Evolutionary conservation across 2,797 vertebrate species (phyloP).

Genomic region (Megaceryle alcyon): DNA sequence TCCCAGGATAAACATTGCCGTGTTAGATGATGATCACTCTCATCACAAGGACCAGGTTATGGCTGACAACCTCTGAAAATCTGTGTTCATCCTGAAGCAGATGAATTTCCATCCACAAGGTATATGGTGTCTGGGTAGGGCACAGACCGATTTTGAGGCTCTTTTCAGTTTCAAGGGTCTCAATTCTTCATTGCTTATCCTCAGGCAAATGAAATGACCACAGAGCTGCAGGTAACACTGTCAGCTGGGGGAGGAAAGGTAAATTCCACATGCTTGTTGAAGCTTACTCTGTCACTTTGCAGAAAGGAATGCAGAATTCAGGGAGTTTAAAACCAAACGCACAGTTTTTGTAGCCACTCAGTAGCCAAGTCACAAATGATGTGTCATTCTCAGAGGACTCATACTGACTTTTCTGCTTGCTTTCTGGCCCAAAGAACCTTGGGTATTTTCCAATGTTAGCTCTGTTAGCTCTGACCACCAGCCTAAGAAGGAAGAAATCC

Average conservation of each 20-base stretch:
- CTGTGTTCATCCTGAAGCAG: not conserved
- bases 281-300: not conserved
- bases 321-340: not conserved
- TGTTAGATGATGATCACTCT: not conserved
- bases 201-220: conserved; percentile 3
- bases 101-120: not conserved
- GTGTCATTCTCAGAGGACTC: not conserved
- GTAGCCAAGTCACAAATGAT: not conserved
- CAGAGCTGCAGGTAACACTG: not conserved
- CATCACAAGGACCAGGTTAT: not conserved
- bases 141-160: not conserved
- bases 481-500: not conserved
- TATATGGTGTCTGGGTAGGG: not conserved
- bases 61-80: not conserved
- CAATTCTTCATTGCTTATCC: not conserved
- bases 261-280: not conserved
- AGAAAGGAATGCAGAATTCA: not conserved
- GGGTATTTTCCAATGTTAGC: not conserved
- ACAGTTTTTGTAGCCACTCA: not conserved
- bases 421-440: not conserved
- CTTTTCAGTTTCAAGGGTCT: not conserved
- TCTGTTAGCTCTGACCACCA: not conserved
- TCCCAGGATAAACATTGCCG: fast-evolving
- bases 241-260: not conserved
- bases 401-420: not conserved